Conservation (phyloP, 2,113 vertebrate genomes). For the Pollachius pollachius region DNA sequence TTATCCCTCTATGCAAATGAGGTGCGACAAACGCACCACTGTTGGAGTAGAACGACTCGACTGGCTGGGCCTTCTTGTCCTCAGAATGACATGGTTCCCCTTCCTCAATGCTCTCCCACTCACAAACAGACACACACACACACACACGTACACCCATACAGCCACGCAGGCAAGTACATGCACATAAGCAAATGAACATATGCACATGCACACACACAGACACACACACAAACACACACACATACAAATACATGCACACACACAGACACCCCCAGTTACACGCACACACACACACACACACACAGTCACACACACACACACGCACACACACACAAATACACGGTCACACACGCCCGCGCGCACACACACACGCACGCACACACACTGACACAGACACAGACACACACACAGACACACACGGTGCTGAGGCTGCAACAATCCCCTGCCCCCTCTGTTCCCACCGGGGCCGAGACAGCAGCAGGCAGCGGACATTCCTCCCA, state of each 20-base stretch:
- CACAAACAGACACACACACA: background rate
- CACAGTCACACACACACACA: background rate
- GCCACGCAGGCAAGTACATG: background rate
- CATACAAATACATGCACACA: too few relatives aligned
- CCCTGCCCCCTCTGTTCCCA: constrained; percentile 8
- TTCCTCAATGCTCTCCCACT: constrained; percentile 21
- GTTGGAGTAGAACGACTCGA: constrained; percentile 36
- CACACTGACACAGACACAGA: background rate
- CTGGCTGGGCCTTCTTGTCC: constrained; percentile 14
- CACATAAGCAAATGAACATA: background rate
- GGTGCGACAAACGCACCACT: constrained; percentile 29
- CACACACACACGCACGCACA: constrained; percentile 21
- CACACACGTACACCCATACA: too few relatives aligned
- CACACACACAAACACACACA: too few relatives aligned
- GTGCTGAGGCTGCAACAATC: constrained; percentile 53
- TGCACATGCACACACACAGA: too few relatives aligned
- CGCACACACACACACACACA: too few relatives aligned
- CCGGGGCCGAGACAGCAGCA: constrained; percentile 30
- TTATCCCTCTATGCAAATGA: constrained; percentile 28
- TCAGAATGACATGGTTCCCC: constrained; percentile 11
- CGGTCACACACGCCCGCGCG: constrained; percentile 10
- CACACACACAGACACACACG: background rate
- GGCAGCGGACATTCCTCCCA: constrained; percentile 32
- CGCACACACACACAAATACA: constrained; percentile 3
- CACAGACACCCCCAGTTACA: background rate